Percentiles rank a stretch among this genome's conserved stretches.
These are phyloP conservation scores for Acromyrmex heyeri DNA, from an alignment of 1,140 invertebrate genomes.

Conservation along the genomic window DNA sequence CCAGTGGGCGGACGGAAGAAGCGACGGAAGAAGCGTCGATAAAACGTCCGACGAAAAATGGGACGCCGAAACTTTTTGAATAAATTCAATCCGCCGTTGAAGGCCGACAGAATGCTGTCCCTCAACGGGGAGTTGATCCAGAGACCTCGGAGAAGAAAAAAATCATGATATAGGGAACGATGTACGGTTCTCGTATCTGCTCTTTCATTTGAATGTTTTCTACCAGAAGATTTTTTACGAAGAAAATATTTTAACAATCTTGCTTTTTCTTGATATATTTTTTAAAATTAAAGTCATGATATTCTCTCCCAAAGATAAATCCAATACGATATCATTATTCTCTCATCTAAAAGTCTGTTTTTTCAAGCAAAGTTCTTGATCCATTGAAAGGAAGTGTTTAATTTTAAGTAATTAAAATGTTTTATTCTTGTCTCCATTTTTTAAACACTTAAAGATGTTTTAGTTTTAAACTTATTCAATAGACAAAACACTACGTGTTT, in stretches of 20 bases:
- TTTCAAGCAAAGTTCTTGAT: not conserved
- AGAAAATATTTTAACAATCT: not conserved
- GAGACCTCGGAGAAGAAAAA: conserved; percentile 25
- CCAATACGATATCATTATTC: not conserved
- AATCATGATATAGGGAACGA: conserved; percentile 4
- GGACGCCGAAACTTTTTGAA: conserved; percentile 66
- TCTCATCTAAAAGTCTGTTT: not conserved
- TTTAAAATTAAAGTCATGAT: not conserved
- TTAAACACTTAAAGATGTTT: too few species aligned
- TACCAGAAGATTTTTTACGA: not conserved
- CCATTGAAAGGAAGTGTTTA: too few species aligned
- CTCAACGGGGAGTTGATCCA: conserved; percentile 59
- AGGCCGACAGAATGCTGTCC: conserved; percentile 45
- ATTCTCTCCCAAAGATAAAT: not conserved
- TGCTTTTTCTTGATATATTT: not conserved
- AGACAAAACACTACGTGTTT: too few species aligned
- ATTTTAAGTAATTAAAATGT: too few species aligned
- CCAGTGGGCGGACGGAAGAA: conserved; percentile 19
- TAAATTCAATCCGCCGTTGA: conserved; percentile 76
- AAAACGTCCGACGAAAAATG: conserved; percentile 53
- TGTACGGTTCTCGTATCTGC: not conserved
- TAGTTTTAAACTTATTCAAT: too few species aligned
- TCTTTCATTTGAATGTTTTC: not conserved
- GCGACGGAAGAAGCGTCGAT: conserved; percentile 50
- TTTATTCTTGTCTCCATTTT: too few species aligned